Evolutionary conservation across 2,888 invertebrate species (phyloP), one percentile per base, ranked within the genome.

Genomic region (Vanessa cardui): DNA sequence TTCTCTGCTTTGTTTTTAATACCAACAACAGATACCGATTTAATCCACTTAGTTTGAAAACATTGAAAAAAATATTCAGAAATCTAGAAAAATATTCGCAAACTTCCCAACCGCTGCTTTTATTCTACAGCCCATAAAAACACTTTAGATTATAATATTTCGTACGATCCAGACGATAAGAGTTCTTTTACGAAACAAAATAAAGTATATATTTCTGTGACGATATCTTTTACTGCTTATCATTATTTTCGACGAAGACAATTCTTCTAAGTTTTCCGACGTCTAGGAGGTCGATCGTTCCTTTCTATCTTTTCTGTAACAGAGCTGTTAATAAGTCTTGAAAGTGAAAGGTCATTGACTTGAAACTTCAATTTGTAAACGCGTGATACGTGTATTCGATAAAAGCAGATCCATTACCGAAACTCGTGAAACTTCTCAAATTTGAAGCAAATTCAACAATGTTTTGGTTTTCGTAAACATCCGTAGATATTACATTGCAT

Each of bases 71-170:
- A 68, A 16, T 60, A 60, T 49, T 44, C 65, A 79, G 78, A 78
- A 77, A 76, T 79, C 76, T 76, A 73, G 76, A 78, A 77, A 77
- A 84, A 80, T 80, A 79, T 73, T 75, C 68, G 76, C 77, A 79
- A 81, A 83, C 80, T 77, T 73, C 78, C 70, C 76, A 81, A 84
- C 84, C 80, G 80, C 81, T 64, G 70, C 80, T 74, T 80, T 84
- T 63, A 78, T 83, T 80, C 81, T 78, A 79, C 76, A 72, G 76
- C 78, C 77, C 78, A 82, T 83, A 83, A 84, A 84, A 82, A 79
- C 78, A 75, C 74, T 78, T 58, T 49, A 78, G 80, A 83, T 83
- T 83, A 83, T 83, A 81, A 81, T 82, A 82, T 85, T 77, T 77
- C 70, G 68, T 6, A 6, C n/a, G 39, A 26, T 44, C 39, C 58